A percentile compares a stretch with the other conserved stretches of the same genome.
phyloP scores from a whole-genome alignment of 2,113 vertebrate genomes.

The Chascanopsetta lugubris region DNA sequence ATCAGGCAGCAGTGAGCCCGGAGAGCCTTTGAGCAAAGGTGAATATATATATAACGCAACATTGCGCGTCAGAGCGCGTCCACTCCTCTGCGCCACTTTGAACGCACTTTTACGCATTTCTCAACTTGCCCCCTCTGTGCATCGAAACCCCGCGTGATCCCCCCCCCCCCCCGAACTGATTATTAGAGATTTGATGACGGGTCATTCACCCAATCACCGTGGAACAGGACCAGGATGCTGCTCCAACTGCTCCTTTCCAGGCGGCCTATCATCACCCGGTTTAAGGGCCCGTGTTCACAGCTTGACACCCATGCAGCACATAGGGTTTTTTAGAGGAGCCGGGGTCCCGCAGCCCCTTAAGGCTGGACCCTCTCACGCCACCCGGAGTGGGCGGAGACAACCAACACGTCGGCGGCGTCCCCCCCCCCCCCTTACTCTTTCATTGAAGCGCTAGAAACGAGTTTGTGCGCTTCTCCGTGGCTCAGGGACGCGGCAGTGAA shows the following conservation, averaged over 20 bases:
- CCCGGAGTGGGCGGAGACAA: conserved; percentile 63
- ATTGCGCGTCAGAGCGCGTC: conserved; percentile 6
- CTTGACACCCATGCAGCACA: conserved; percentile 42
- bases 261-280: conserved; percentile 38
- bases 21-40: conserved; percentile 65
- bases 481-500: not conserved
- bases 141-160: not conserved
- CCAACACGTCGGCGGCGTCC: not conserved
- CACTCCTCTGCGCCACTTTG: conserved; percentile 13
- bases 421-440: conserved; percentile 7
- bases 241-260: conserved; percentile 7
- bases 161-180: not conserved
- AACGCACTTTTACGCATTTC: conserved; percentile 3
- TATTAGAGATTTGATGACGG: conserved; percentile 43
- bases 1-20: conserved; percentile 45
- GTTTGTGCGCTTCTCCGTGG: not conserved
- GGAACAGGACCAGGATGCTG: conserved; percentile 22
- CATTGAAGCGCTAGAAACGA: conserved; percentile 22
- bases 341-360: conserved; percentile 49
- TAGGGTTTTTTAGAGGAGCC: conserved; percentile 31
- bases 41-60: conserved; percentile 10
- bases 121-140: not conserved
- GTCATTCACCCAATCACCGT: conserved; percentile 28
- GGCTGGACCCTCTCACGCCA: conserved; percentile 71
- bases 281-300: conserved; percentile 50